A percentile compares a stretch with the other conserved stretches of the same genome.
Evolutionary conservation across 2,113 vertebrate species (phyloP).

Genomic region (Tympanuchus pallidicinctus): DNA sequence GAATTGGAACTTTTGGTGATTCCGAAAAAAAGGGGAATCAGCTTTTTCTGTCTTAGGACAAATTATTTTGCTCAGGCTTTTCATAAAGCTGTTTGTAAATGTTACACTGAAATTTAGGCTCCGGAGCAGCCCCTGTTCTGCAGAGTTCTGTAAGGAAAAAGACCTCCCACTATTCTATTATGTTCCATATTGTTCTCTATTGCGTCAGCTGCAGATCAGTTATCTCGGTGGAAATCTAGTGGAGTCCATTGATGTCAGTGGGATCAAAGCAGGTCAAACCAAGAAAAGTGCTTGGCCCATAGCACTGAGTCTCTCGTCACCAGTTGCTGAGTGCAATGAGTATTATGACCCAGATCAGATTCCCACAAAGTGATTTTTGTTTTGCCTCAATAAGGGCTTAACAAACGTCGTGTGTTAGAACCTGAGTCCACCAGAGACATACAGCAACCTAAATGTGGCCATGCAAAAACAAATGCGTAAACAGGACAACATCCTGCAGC

Average conservation of each 20-base stretch:
- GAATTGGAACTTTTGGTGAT: neutral
- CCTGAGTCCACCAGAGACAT: neutral
- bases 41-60: neutral
- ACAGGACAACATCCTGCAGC: neutral
- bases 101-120: neutral
- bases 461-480: neutral
- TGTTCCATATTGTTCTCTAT: neutral
- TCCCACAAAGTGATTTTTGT: neutral
- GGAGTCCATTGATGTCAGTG: neutral
- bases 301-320: neutral
- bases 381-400: neutral
- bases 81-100: slow-evolving; percentile 1
- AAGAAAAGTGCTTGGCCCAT: slow-evolving; percentile 19
- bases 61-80: neutral
- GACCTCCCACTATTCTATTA: neutral
- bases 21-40: neutral
- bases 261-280: slow-evolving; percentile 43
- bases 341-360: neutral
- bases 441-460: neutral
- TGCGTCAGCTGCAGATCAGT: neutral
- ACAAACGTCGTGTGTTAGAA: neutral
- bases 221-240: slow-evolving; percentile 34
- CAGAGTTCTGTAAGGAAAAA: neutral
- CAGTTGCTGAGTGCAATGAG: neutral
- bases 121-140: neutral